Conservation (phyloP, 2,113 vertebrate genomes). For the Atractosteus spatula region DNA sequence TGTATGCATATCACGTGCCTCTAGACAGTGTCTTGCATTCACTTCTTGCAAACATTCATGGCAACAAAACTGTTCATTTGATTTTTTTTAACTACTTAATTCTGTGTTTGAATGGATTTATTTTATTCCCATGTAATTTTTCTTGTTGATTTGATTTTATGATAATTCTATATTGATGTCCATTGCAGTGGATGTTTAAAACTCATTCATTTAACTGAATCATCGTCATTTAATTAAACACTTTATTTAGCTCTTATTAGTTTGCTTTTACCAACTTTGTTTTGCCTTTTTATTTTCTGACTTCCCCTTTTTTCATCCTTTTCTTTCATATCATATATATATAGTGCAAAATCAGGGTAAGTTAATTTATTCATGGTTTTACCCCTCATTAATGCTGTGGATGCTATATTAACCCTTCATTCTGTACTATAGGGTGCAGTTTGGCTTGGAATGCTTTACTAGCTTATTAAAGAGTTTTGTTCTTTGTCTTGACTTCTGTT, state of each 20-base stretch:
- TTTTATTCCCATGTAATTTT: not conserved
- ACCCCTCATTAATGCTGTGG: conserved; percentile 27
- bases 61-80: too few species aligned
- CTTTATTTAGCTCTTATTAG: conserved; percentile 30
- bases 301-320: conserved; percentile 49
- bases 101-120: not conserved
- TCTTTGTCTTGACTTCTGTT: conserved; percentile 37
- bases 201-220: conserved; percentile 12
- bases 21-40: too few species aligned
- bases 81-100: not conserved
- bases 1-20: not conserved
- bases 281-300: conserved; percentile 49
- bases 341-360: conserved; percentile 87
- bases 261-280: conserved; percentile 37
- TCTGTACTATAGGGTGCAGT: not conserved
- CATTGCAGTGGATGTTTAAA: conserved; percentile 8
- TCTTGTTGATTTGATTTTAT: conserved; percentile 11
- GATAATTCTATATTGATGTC: not conserved
- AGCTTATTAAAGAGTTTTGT: conserved; percentile 22
- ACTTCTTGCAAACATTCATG: not conserved
- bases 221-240: not conserved
- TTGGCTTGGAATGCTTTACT: conserved; percentile 28
- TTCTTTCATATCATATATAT: conserved; percentile 56
- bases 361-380: conserved; percentile 51
- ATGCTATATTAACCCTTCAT: conserved; percentile 23